A percentile compares a stretch with the other conserved stretches of the same genome.
phyloP scores from a whole-genome alignment of 2,888 invertebrate genomes.

The Drosophila diplacantha region DNA sequence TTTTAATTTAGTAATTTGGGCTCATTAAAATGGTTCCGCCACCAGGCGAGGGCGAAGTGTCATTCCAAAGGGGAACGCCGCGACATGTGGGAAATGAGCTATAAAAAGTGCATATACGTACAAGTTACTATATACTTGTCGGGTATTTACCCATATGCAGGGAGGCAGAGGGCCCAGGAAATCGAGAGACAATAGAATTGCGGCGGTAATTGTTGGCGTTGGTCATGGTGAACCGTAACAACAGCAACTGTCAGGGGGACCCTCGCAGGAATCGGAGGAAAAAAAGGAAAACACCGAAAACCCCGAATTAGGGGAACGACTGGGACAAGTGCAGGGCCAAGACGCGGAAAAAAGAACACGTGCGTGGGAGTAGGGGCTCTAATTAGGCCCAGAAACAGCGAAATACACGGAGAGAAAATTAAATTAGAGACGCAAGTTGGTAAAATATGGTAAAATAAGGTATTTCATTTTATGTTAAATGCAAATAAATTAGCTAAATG shows the following conservation, averaged over 20 bases:
- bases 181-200: constrained; percentile 71
- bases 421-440: background rate
- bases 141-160: background rate
- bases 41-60: constrained; percentile 36
- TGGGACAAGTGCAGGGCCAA: constrained; percentile 29
- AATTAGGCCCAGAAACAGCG: constrained; percentile 34
- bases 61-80: constrained; percentile 28
- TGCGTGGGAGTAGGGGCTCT: constrained; percentile 62
- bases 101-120: constrained; percentile 42
- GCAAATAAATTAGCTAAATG: background rate
- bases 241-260: constrained; percentile 63
- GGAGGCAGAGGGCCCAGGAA: constrained; percentile 48
- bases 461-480: background rate
- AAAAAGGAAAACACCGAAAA: constrained; percentile 5
- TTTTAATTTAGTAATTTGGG: constrained; percentile 64
- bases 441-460: background rate
- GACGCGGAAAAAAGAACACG: constrained; percentile 46
- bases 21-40: constrained; percentile 68
- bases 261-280: background rate
- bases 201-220: constrained; percentile 68
- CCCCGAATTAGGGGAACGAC: constrained; percentile 10
- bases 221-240: constrained; percentile 73
- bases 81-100: constrained; percentile 68
- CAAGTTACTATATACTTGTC: background rate
- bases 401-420: constrained; percentile 6